Evolutionary conservation across 2,113 vertebrate genomes (phyloP).

Genomic region (Mus pahari): DNA sequence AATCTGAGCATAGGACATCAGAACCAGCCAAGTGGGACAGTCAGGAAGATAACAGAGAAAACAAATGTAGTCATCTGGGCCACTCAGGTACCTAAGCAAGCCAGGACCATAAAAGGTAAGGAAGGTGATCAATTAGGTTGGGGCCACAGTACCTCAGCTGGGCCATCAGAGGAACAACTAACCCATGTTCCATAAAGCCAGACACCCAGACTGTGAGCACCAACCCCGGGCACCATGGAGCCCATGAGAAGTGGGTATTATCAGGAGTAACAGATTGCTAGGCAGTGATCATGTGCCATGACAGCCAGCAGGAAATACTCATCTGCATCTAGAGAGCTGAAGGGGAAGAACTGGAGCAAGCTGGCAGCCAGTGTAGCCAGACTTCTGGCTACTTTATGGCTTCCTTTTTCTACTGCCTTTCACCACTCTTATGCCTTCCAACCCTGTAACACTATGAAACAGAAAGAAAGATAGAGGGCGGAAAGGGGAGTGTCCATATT

Average conservation of each 20-base stretch:
- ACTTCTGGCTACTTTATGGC: no score
- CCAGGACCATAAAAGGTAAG: slow-evolving; percentile 55
- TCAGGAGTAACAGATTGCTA: slow-evolving; percentile 70
- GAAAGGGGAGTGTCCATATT: no score
- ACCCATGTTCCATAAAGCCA: slow-evolving; percentile 56
- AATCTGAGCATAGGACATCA: slow-evolving; percentile 62
- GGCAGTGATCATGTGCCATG: slow-evolving; percentile 72
- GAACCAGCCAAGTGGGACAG: slow-evolving; percentile 53
- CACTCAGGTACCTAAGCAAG: slow-evolving; percentile 46
- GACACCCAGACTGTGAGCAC: slow-evolving; percentile 51
- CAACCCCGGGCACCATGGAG: slow-evolving; percentile 38
- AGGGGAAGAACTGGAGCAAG: slow-evolving; percentile 69
- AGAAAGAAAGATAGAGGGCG: no score
- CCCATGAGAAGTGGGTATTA: slow-evolving; percentile 54
- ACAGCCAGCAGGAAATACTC: slow-evolving; percentile 71
- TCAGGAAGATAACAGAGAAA: slow-evolving; percentile 64
- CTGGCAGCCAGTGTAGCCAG: slow-evolving; percentile 20
- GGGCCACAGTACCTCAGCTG: slow-evolving; percentile 68
- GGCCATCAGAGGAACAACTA: slow-evolving; percentile 41
- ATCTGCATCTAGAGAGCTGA: slow-evolving; percentile 62
- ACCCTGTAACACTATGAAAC: no score
- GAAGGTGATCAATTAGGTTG: slow-evolving; percentile 66
- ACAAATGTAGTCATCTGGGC: slow-evolving; percentile 58
- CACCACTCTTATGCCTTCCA: no score
- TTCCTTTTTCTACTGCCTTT: no score